Percentiles rank a stretch among this genome's conserved stretches.
Evolutionary conservation across 2,888 invertebrate genomes (phyloP).

Genomic region (Phasia obesa): DNA sequence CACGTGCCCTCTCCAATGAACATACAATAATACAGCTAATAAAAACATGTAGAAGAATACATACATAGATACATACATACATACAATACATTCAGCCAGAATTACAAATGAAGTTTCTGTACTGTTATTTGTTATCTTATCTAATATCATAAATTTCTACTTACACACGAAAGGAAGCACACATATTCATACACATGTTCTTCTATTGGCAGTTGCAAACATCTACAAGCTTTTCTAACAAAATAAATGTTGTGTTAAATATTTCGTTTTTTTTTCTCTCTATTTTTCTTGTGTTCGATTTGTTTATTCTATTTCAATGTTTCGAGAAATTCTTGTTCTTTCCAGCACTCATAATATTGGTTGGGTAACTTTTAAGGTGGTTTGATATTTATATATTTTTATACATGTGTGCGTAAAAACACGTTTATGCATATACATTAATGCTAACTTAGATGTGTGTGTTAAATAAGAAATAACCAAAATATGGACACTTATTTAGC

Average conservation of each 20-base stretch:
- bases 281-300: constrained; percentile 1
- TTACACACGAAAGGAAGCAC: background rate
- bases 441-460: too few species aligned
- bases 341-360: constrained; percentile 11
- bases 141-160: constrained; percentile 45
- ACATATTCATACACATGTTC: background rate
- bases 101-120: constrained; percentile 46
- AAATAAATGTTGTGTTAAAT: constrained; percentile 60
- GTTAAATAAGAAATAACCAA: too few species aligned
- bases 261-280: constrained; percentile 39
- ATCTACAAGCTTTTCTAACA: constrained; percentile 31
- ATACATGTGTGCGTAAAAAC: too few species aligned
- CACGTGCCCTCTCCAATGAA: background rate
- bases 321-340: constrained; percentile 19
- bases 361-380: constrained; percentile 15
- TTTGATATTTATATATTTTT: background rate
- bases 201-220: background rate
- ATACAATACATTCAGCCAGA: background rate
- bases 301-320: background rate
- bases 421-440: too few species aligned
- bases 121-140: constrained; percentile 56
- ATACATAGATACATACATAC: too few species aligned
- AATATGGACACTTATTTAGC: too few species aligned
- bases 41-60: constrained; percentile 20
- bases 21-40: background rate